Conservation (phyloP, 2,113 vertebrate genomes). For the Nibea albiflora region DNA sequence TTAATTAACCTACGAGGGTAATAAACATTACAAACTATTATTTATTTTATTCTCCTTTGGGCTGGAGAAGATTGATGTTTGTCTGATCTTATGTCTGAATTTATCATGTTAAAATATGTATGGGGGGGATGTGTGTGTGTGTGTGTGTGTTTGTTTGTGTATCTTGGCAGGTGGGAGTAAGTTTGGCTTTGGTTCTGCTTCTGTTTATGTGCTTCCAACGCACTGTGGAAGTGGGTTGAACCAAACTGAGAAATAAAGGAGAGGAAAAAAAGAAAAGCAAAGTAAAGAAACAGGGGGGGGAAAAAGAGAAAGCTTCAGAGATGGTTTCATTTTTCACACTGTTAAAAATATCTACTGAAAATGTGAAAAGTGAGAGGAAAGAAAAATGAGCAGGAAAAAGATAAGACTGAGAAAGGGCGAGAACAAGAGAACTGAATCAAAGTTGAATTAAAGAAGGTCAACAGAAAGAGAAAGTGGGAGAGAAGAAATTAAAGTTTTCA, state of each 20-base stretch:
- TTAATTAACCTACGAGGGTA: slow-evolving; percentile 22
- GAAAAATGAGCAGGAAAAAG: slow-evolving; percentile 51
- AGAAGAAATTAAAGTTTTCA: slow-evolving; percentile 41
- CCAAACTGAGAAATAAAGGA: slow-evolving; percentile 26
- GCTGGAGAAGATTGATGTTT: slow-evolving; percentile 23
- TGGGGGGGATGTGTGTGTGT: slow-evolving; percentile 26
- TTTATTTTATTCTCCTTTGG: slow-evolving; percentile 26
- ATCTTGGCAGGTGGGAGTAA: slow-evolving; percentile 28
- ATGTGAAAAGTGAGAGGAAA: slow-evolving; percentile 34
- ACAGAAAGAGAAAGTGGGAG: slow-evolving; percentile 21
- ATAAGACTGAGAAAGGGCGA: slow-evolving; percentile 46
- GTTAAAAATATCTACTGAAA: slow-evolving; percentile 36
- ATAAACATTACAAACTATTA: slow-evolving; percentile 29
- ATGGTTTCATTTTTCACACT: slow-evolving; percentile 54
- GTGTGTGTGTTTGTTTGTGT: background rate
- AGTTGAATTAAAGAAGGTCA: slow-evolving; percentile 53
- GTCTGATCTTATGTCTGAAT: slow-evolving; percentile 15
- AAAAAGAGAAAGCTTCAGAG: background rate
- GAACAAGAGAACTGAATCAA: slow-evolving; percentile 31
- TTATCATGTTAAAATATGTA: slow-evolving; percentile 2
- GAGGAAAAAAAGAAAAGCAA: background rate
- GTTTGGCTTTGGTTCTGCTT: slow-evolving; percentile 33
- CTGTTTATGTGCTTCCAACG: slow-evolving; percentile 28
- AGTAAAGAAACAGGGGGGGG: background rate
- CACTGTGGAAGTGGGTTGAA: slow-evolving; percentile 36